Percentiles rank a stretch among this genome's conserved stretches.
Evolutionary conservation across 2,888 invertebrate genomes (phyloP).

Genomic region (Siphlonurus alternatus): DNA sequence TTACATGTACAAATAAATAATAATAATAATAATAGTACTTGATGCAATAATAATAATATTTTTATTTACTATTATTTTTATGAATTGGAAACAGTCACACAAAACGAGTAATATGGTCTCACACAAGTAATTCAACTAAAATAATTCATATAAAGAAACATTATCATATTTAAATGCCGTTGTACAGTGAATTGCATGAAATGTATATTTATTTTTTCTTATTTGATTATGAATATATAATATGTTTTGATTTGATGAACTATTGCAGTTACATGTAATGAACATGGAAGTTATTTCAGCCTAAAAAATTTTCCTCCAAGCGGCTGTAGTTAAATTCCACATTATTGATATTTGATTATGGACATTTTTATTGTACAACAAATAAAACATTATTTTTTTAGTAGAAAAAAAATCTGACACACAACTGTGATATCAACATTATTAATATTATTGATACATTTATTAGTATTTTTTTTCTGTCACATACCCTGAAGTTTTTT

Average conservation of each 20-base stretch:
- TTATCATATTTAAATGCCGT: too few species aligned
- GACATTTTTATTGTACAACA: background rate
- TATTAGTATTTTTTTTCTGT: background rate
- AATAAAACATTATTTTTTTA: background rate
- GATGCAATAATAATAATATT: constrained; percentile 9
- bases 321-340: background rate
- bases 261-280: background rate
- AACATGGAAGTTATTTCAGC: background rate
- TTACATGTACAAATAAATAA: constrained; percentile 16
- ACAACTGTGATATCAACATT: background rate
- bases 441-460: background rate
- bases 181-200: too few species aligned
- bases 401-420: background rate
- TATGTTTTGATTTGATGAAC: too few species aligned
- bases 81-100: constrained; percentile 1
- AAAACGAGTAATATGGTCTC: constrained; percentile 1
- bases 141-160: too few species aligned
- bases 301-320: background rate
- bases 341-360: too few species aligned
- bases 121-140: constrained; percentile 6
- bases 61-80: background rate
- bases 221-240: too few species aligned
- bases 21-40: constrained; percentile 12
- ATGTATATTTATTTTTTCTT: too few species aligned
- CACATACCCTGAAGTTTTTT: background rate